Evolutionary conservation across 2,113 vertebrate genomes (phyloP).

Genomic region (Terrapene triunguis): DNA sequence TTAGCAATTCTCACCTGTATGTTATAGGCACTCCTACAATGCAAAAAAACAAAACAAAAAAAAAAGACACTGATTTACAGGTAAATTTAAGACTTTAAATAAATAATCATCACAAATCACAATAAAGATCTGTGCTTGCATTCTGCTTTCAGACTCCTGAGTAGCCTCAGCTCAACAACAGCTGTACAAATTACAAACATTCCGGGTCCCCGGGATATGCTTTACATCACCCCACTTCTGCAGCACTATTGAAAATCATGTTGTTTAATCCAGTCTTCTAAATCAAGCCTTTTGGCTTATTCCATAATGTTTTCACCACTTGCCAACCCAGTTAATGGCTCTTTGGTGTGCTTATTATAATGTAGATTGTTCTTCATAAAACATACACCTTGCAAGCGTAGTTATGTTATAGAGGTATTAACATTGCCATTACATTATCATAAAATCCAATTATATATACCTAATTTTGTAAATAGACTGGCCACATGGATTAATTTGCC

Average conservation of each 20-base stretch:
- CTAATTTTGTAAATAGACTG: neutral
- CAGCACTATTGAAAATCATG: neutral
- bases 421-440: neutral
- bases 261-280: neutral
- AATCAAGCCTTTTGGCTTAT: conserved; percentile 1
- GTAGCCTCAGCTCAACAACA: neutral
- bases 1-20: neutral
- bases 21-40: neutral
- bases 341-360: neutral
- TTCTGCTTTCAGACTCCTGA: neutral
- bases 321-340: neutral
- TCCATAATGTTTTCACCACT: neutral
- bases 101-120: neutral
- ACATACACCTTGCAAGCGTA: neutral
- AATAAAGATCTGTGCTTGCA: neutral
- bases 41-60: neutral
- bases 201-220: neutral
- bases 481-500: neutral
- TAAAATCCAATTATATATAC: neutral
- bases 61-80: neutral
- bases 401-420: neutral
- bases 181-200: neutral
- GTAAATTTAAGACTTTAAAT: neutral
- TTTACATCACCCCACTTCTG: neutral
- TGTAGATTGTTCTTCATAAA: neutral